phyloP scores from a whole-genome alignment of 2,113 vertebrate species.

The Mixornis gularis region DNA sequence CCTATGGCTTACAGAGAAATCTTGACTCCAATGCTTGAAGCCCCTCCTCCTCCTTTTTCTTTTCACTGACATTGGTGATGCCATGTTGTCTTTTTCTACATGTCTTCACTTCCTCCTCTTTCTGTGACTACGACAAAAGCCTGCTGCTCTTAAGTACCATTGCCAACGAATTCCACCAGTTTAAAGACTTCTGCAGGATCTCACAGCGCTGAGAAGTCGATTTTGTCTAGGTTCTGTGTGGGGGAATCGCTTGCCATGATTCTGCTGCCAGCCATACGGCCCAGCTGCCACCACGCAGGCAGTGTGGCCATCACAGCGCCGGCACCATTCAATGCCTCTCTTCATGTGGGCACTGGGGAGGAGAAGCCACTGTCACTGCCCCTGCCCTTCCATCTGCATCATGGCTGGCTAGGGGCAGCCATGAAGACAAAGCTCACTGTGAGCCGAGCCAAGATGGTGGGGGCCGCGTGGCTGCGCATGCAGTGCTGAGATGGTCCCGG shows the following conservation, averaged over 20 bases:
- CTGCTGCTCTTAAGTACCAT: not conserved
- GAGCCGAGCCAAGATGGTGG: too few species aligned
- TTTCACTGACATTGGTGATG: not conserved
- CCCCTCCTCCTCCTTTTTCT: not conserved
- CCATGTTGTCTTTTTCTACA: not conserved
- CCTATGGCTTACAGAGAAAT: not conserved
- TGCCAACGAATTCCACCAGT: not conserved
- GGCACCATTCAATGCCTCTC: rapidly evolving
- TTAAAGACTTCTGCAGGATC: not conserved
- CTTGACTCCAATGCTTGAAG: not conserved
- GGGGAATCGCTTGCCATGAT: not conserved
- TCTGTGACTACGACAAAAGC: not conserved
- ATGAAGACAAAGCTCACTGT: rapidly evolving
- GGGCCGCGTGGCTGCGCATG: rapidly evolving
- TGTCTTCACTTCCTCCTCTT: not conserved
- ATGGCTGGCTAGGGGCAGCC: rapidly evolving
- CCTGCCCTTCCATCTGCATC: not conserved
- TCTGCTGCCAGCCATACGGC: rapidly evolving
- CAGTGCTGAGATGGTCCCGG: rapidly evolving
- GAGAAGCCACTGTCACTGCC: rapidly evolving
- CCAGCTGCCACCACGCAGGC: rapidly evolving
- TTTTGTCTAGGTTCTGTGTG: not conserved
- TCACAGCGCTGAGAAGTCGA: rapidly evolving
- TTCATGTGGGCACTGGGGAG: rapidly evolving
- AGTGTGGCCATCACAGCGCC: rapidly evolving